Base-by-base conservation (phyloP, 2,113 vertebrate species). In the Elgaria multicarinata region DNA sequence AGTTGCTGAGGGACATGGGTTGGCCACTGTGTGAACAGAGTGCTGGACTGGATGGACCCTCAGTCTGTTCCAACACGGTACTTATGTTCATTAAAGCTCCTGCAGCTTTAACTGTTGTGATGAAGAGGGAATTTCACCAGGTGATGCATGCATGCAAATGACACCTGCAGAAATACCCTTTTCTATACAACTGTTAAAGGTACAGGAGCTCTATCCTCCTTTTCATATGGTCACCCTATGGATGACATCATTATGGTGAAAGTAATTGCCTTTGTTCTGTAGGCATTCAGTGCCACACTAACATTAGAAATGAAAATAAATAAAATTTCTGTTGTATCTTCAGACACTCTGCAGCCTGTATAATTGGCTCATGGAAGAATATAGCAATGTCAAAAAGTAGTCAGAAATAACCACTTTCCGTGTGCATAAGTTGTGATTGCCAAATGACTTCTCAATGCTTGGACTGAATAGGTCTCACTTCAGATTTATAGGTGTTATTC, bases 401-500 rank as follows among this genome's bases (percentile, higher is more conserved):
- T 92, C 79, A 82, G 36, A 87, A 80, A 76, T 55, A 86, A 55
- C 24, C 67, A 9, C 33, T 92, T 83, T 83, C 83, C 79, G 10
- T 81, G 82, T 86, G 75, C 39, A 3, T 82, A 92, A 88, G 42
- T 87, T 93, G 83, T 84, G 83, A 46, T 74, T 88, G 53, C 36
- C 83, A 85, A 93, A 92, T 89, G 6, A 84, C 39, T 90, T 90
- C 86, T 90, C 79, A 83, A 2, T 83, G 16, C 66, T 92, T 90
- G 83, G 66, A 74, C 4, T 83, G 71, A 90, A 64, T 44, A 94
- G 39, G 44, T 92, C 77, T 90, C 80, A 53, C 39, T 92, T 75
- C 44, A 92, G 91, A 94, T 94, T 90, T 93, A 86, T 83, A 88
- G 58, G 24, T 90, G 50, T 90, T 94, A 92, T 84, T 94, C 69